Conservation (phyloP, 1,140 invertebrate species). For the Drosophila pectinifera region DNA sequence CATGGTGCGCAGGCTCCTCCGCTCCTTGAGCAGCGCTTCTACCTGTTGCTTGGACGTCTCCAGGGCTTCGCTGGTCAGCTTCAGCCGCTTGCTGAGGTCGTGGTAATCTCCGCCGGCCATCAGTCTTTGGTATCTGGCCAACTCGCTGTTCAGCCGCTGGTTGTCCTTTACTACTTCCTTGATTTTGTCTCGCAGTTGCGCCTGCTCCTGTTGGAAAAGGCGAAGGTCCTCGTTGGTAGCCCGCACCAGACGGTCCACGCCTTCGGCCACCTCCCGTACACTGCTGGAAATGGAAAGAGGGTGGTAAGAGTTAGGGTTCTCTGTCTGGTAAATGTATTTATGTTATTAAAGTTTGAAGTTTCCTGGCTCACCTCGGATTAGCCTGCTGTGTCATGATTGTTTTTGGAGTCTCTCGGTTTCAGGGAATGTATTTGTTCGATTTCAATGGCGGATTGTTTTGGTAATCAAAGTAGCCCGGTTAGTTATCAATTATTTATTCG, state of each 20-base stretch:
- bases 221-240: conserved; percentile 57
- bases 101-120: conserved; percentile 7
- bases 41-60: conserved; percentile 58
- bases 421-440: background rate
- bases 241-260: conserved; percentile 50
- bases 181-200: conserved; percentile 34
- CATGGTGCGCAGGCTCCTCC: conserved; percentile 28
- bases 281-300: background rate
- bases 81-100: conserved; percentile 38
- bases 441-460: background rate
- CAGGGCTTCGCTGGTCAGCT: conserved; percentile 57
- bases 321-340: background rate
- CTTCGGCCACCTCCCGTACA: conserved; percentile 32
- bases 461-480: background rate
- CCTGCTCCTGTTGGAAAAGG: conserved; percentile 47
- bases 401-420: background rate
- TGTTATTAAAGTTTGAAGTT: background rate
- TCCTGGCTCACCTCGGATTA: conserved; percentile 33
- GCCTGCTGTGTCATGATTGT: conserved; percentile 58
- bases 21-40: conserved; percentile 55
- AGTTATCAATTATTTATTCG: too few species aligned
- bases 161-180: conserved; percentile 60
- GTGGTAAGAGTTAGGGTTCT: too few species aligned
- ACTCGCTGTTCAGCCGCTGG: conserved; percentile 23
- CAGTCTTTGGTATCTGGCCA: conserved; percentile 28